phyloP scores from a whole-genome alignment of 2,113 vertebrate genomes.

The Callaeas wilsoni region DNA sequence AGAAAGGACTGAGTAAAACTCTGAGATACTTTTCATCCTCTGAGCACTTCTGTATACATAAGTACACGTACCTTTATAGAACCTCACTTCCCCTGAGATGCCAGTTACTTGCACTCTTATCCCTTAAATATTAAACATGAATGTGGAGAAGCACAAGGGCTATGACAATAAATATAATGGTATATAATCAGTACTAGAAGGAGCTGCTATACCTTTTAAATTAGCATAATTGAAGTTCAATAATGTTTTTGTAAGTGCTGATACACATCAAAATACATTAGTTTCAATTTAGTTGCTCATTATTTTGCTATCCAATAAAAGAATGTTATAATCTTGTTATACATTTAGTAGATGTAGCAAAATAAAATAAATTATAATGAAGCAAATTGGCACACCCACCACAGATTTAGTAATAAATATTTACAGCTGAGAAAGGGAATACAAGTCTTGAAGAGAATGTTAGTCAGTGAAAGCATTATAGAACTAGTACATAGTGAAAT shows the following conservation, averaged over 20 bases:
- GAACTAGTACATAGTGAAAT: not conserved
- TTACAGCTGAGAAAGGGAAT: not conserved
- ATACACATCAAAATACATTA: not conserved
- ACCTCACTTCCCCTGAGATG: not conserved
- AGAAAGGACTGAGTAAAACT: not conserved
- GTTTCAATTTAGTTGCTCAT: not conserved
- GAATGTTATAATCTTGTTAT: not conserved
- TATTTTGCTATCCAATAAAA: not conserved
- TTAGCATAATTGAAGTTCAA: not conserved
- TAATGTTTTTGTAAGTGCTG: not conserved
- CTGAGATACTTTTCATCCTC: not conserved
- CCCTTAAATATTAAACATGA: not conserved
- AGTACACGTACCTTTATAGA: not conserved
- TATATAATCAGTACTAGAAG: not conserved
- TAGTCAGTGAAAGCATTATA: not conserved
- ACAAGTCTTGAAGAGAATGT: not conserved
- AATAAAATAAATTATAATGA: not conserved
- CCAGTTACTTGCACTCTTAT: not conserved
- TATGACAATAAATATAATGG: not conserved
- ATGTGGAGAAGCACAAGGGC: not conserved
- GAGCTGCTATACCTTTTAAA: not conserved
- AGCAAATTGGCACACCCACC: not conserved
- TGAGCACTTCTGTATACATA: not conserved
- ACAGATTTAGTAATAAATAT: not conserved
- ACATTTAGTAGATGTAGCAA: not conserved